Evolutionary conservation across 2,113 vertebrate species (phyloP).

Genomic region (Hylia prasina): DNA sequence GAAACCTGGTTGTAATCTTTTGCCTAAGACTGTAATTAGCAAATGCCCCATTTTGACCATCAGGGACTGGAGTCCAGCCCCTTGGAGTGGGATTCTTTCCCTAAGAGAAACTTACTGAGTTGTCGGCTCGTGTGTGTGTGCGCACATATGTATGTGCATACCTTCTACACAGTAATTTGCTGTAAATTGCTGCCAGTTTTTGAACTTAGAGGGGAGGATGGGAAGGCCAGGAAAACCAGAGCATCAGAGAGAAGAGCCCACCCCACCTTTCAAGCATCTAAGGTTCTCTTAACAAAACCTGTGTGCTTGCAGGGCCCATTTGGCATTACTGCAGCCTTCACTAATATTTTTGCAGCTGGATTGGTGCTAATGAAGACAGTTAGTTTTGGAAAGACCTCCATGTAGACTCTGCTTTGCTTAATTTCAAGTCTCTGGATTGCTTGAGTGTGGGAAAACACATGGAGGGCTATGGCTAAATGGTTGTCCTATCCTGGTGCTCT

Average conservation of each 20-base stretch:
- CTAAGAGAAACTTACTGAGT: neutral
- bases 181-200: conserved; percentile 25
- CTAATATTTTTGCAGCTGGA: conserved; percentile 50
- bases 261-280: neutral
- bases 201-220: neutral
- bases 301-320: neutral
- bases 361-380: neutral
- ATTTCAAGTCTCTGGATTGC: neutral
- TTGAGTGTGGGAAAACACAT: accelerated
- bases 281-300: neutral
- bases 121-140: neutral
- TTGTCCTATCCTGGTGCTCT: neutral
- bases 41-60: neutral
- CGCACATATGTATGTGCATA: neutral
- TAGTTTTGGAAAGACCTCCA: neutral
- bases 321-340: neutral
- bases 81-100: neutral
- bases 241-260: neutral
- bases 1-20: neutral
- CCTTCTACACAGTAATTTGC: neutral
- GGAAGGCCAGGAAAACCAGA: neutral
- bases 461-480: neutral
- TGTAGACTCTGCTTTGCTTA: neutral
- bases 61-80: neutral
- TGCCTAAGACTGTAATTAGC: neutral